phyloP scores from a whole-genome alignment of 2,113 vertebrate species.

The Notarius lentiginosus region DNA sequence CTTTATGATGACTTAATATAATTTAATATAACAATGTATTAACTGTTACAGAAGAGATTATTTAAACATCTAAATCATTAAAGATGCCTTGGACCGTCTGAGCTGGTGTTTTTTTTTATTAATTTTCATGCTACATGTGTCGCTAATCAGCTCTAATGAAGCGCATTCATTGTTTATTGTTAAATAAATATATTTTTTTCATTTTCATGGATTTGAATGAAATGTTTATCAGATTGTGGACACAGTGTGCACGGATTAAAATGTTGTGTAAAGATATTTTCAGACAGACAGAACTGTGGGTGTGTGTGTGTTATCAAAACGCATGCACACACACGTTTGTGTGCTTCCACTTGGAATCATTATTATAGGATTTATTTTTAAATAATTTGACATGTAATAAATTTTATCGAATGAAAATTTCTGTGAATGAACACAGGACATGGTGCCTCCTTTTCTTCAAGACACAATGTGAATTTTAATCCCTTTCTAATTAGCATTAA shows the following conservation, averaged over 20 bases:
- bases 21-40: slow-evolving; percentile 42
- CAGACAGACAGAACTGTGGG: neutral
- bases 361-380: neutral
- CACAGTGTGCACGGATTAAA: neutral
- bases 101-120: neutral
- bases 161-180: neutral
- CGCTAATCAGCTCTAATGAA: slow-evolving; percentile 5
- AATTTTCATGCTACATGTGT: neutral
- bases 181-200: neutral
- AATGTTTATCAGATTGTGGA: neutral
- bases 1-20: slow-evolving; percentile 37
- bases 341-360: neutral
- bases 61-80: slow-evolving; percentile 42
- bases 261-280: neutral
- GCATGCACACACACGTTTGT: neutral
- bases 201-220: neutral
- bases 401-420: neutral
- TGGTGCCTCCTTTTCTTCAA: no score
- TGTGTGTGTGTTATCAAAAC: neutral
- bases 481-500: neutral
- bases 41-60: slow-evolving; percentile 44
- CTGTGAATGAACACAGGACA: neutral
- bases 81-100: neutral
- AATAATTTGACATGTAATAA: neutral
- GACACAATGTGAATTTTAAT: neutral